Evolutionary conservation across 2,888 invertebrate genomes (phyloP), one percentile per base, ranked within the genome.

Genomic region (Caenorhabditis japonica): DNA sequence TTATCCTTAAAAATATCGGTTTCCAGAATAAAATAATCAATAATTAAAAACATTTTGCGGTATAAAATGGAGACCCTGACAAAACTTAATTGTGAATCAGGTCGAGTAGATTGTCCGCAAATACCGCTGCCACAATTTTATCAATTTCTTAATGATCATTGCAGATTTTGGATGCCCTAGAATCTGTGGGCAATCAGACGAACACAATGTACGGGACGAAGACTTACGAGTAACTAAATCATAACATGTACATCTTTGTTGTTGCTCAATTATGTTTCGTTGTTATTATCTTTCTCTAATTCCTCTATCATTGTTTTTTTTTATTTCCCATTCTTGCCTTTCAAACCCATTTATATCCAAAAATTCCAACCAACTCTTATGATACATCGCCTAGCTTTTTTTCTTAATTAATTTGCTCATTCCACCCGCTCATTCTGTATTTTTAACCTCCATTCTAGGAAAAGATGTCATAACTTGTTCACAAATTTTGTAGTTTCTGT

Each of bases 181-280:
- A 56, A 52, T 21, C 47, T 44, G 66, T 73, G 10, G 73, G 73
- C 3, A 19, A 39, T n/a, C 64, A 73, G 17, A 73, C 73, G n/a
- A 56, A 60, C 27, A 73, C 73, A 25, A 55, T 73, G 10, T 73
- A 73, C 61, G 73, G 73, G 60, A 73, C 21, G 30, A 68, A 68
- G 38, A 56, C 10, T n/a, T 36, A 66, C 66, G 66, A 66, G 66
- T 66, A 56, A 55, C 23, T 5, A 19, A 17, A 25, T 17, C 17
- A 47, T 53, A 39, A 34, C 49, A 8, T 60, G 25, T 33, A 43
- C 39, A 21, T 12, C 10, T 5, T 30, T 30, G 5, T 30, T 30
- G 10, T 46, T 46, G 13, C 15, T 27, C 12, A 21, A 21, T 13
- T 43, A 12, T 43, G 4, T 23, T 13, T 21, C 23, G 43, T 43